Conservation (phyloP, 2,888 invertebrate genomes). For the Mimumesa dahlbomi region DNA sequence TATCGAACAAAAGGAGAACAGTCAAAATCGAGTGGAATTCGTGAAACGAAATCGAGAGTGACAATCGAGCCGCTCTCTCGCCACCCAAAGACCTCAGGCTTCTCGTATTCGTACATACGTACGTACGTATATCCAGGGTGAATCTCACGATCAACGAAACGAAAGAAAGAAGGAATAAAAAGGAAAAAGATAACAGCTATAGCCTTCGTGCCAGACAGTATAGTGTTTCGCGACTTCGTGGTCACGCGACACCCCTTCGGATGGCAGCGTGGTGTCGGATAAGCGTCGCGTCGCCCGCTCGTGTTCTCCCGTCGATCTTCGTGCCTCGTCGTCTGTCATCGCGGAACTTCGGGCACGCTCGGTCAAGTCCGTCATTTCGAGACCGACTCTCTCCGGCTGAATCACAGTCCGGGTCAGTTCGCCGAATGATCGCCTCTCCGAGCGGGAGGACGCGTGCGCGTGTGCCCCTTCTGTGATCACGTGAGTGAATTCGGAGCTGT, state of each 20-base stretch:
- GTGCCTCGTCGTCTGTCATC: conserved; percentile 13
- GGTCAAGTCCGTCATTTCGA: neutral
- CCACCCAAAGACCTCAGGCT: too few relatives aligned
- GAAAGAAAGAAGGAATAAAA: conserved; percentile 49
- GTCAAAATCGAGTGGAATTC: conserved; percentile 1
- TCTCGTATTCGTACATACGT: conserved; percentile 7
- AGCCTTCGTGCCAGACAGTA: conserved; percentile 65
- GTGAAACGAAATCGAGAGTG: conserved; percentile 25
- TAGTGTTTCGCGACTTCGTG: conserved; percentile 62
- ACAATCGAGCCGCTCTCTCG: conserved; percentile 26
- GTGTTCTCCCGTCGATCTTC: conserved; percentile 25
- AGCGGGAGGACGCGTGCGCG: conserved; percentile 60
- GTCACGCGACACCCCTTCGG: conserved; percentile 64
- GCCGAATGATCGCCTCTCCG: conserved; percentile 56
- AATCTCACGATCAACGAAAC: conserved; percentile 56
- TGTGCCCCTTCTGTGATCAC: conserved; percentile 59
- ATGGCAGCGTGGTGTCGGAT: conserved; percentile 44
- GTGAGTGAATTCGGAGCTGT: conserved; percentile 57
- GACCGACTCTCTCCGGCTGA: conserved; percentile 54
- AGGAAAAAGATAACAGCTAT: conserved; percentile 56
- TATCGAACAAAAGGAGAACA: neutral
- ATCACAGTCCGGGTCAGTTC: conserved; percentile 66
- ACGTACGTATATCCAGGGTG: conserved; percentile 34
- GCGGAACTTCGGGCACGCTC: conserved; percentile 9
- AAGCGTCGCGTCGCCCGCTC: conserved; percentile 36